These are phyloP conservation scores for Dicyrtoma fusca DNA, from an alignment of 2,888 invertebrate species.

Conservation along the genomic window DNA sequence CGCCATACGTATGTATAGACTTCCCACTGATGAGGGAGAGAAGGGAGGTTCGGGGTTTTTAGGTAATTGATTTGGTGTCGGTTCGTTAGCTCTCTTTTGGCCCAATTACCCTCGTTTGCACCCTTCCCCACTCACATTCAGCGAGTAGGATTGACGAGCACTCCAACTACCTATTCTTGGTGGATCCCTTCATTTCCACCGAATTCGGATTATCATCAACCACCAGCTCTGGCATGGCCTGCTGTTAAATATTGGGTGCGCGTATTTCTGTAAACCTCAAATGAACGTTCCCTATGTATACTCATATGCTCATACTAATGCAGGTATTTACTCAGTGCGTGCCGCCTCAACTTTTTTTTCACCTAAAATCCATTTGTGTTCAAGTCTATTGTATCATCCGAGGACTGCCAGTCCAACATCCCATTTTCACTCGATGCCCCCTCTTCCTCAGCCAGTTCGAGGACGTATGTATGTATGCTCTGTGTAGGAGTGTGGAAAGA, in stretches of 20 bases:
- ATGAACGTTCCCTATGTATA: conserved; percentile 3
- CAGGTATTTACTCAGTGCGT: conserved; percentile 18
- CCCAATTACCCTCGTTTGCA: conserved; percentile 57
- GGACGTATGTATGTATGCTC: too few relatives aligned
- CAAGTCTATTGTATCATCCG: too few relatives aligned
- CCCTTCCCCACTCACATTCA: conserved; percentile 47
- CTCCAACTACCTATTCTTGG: conserved; percentile 26
- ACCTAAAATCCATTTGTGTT: too few relatives aligned
- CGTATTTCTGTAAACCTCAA: conserved; percentile 31
- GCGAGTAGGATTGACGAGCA: conserved; percentile 15
- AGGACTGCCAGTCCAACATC: too few relatives aligned
- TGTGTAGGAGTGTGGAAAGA: too few relatives aligned
- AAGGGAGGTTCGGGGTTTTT: conserved; percentile 53
- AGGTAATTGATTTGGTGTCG: conserved; percentile 57
- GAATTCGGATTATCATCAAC: conserved; percentile 44
- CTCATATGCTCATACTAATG: conserved; percentile 1
- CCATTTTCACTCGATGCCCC: too few relatives aligned
- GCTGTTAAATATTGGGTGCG: conserved; percentile 31
- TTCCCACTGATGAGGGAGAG: conserved; percentile 23
- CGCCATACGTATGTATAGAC: background rate
- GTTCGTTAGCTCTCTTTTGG: conserved; percentile 57
- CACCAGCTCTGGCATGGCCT: conserved; percentile 21
- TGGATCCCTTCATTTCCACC: conserved; percentile 45
- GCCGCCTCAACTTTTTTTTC: too few relatives aligned
- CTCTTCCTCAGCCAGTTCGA: too few relatives aligned